phyloP scores from a whole-genome alignment of 2,113 vertebrate genomes.

The Turnix velox region DNA sequence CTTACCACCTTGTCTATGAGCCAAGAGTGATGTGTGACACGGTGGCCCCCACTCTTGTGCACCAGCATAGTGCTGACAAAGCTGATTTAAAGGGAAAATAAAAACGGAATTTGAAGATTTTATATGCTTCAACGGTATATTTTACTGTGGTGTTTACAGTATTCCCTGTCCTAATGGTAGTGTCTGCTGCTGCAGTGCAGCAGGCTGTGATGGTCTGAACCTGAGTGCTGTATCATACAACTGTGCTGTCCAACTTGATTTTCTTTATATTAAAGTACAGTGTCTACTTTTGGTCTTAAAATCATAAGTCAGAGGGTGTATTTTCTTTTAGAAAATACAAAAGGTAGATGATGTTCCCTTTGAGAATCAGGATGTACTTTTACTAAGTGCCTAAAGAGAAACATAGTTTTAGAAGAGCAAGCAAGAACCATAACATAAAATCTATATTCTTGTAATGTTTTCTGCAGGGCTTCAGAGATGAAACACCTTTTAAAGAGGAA shows the following conservation, averaged over 20 bases:
- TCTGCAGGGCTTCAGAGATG: constrained; percentile 74
- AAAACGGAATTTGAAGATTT: background rate
- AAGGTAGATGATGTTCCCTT: background rate
- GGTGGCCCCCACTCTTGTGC: background rate
- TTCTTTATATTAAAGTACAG: background rate
- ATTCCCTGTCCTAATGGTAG: background rate
- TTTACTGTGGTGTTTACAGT: background rate
- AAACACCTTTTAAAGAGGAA: constrained; percentile 73
- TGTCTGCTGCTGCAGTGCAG: constrained; percentile 48
- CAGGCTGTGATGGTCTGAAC: background rate
- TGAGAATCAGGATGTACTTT: background rate
- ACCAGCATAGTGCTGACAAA: background rate
- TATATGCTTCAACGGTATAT: background rate
- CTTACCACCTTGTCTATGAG: background rate
- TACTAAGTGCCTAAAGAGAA: background rate
- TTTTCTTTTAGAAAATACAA: background rate
- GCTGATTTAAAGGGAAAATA: background rate
- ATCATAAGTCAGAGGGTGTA: background rate
- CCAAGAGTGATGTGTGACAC: background rate
- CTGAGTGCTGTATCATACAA: background rate
- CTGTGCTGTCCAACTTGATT: background rate
- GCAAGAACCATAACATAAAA: background rate
- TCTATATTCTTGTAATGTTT: background rate
- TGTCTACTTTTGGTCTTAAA: background rate
- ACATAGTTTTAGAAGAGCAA: background rate